A percentile compares a stretch with the other conserved stretches of the same genome.
Evolutionary conservation across 1,140 invertebrate species (phyloP).

Genomic region (Drosophila ercepeae): DNA sequence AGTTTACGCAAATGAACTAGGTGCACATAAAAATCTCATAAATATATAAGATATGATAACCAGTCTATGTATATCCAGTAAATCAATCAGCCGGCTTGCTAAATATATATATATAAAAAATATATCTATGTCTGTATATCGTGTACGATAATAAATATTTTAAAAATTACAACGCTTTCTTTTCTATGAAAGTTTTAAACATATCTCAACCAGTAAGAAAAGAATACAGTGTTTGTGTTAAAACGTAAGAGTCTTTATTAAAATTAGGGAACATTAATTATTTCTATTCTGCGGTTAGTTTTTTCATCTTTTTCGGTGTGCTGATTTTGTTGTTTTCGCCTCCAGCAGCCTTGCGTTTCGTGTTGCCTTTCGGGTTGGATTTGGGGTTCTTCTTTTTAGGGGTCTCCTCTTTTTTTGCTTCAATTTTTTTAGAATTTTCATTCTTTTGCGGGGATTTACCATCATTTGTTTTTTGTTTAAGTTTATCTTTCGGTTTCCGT

Average conservation of each 20-base stretch:
- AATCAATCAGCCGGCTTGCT: conserved; percentile 69
- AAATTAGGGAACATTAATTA: conserved; percentile 27
- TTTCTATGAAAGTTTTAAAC: too few relatives aligned
- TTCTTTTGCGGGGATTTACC: conserved; percentile 22
- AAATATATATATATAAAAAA: conserved; percentile 61
- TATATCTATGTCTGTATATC: conserved; percentile 64
- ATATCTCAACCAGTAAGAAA: not conserved
- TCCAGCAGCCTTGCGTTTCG: conserved; percentile 7
- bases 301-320: conserved; percentile 31
- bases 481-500: conserved; percentile 26
- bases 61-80: conserved; percentile 71
- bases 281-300: conserved; percentile 19
- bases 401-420: conserved; percentile 1
- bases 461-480: conserved; percentile 30
- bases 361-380: conserved; percentile 7
- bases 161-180: conserved; percentile 46
- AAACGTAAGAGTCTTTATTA: conserved; percentile 14
- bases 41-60: conserved; percentile 62
- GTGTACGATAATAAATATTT: conserved; percentile 81
- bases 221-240: not conserved
- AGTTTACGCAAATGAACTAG: conserved; percentile 33
- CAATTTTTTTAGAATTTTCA: conserved; percentile 1
- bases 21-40: conserved; percentile 65
- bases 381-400: conserved; percentile 2
- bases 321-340: conserved; percentile 7